Conservation (phyloP, 2,888 invertebrate species). For the Lepidochitona cinerea region DNA sequence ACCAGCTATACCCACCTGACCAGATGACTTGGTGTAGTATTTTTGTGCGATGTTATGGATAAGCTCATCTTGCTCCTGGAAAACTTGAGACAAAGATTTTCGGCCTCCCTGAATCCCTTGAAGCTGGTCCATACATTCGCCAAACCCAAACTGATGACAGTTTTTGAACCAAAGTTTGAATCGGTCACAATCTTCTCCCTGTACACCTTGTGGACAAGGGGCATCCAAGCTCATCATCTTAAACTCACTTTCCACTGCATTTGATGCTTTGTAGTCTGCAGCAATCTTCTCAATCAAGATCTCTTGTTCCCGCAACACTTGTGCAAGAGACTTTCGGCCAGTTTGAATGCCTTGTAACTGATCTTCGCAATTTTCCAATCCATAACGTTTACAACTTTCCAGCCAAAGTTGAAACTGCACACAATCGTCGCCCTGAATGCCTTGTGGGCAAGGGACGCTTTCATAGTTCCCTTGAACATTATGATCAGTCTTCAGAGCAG, state of each 20-base stretch:
- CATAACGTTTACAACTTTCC: slow-evolving; percentile 59
- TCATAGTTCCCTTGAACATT: background rate
- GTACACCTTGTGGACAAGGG: slow-evolving; percentile 64
- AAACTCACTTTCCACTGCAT: background rate
- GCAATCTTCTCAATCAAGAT: slow-evolving; percentile 47
- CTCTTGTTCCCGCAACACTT: slow-evolving; percentile 63
- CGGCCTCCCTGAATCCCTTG: slow-evolving; percentile 42
- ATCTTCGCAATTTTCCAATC: slow-evolving; percentile 50
- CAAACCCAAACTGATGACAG: slow-evolving; percentile 55
- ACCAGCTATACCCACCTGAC: background rate
- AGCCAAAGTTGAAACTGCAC: slow-evolving; percentile 59
- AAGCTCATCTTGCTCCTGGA: slow-evolving; percentile 58
- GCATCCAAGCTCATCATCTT: background rate
- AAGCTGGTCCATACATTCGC: slow-evolving; percentile 52
- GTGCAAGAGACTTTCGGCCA: slow-evolving; percentile 53
- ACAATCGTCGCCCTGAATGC: slow-evolving; percentile 64
- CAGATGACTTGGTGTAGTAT: background rate
- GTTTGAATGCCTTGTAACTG: slow-evolving; percentile 40
- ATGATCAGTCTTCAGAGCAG: background rate
- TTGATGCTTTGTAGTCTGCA: background rate
- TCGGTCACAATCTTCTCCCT: slow-evolving; percentile 58
- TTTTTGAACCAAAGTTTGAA: slow-evolving; percentile 62
- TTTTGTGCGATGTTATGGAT: slow-evolving; percentile 44
- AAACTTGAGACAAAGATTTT: slow-evolving; percentile 53
- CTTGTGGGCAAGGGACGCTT: slow-evolving; percentile 54